Base-by-base conservation (phyloP, 2,797 vertebrate genomes). In the Hyperoplus immaculatus region DNA sequence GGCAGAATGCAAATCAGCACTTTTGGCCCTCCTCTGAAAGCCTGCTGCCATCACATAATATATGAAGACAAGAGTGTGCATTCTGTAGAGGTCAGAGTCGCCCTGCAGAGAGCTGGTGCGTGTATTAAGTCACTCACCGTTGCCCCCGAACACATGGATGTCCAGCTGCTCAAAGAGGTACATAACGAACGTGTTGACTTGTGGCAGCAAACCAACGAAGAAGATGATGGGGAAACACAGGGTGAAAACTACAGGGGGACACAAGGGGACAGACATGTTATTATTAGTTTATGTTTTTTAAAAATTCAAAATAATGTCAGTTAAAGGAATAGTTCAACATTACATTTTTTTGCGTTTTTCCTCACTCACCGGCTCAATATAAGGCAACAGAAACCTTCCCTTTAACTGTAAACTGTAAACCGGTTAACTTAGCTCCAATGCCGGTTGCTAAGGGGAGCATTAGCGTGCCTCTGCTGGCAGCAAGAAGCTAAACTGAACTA, bases 161-260 rank as follows among this genome's bases (percentile, higher is more conserved):
- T 99, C 98, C 93, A 99, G 94, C 94, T 99, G 98, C 92, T 99
- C 98, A 81, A 97, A 97, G 87, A 99, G 96, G 94, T 99, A 99
- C 98, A 99, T 98, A 91, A 98, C 96, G 85, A 99, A 99, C 0
- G 98, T 99, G 95, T 99, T 99, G 95, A 99, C 97, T 89, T 99
- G 98, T 86, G 98, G 98, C 89, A 99, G 97, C 87, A 99, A 96
- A 72, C 98, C 98, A 89, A 99, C 93, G 82, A 99, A 99, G 95
- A 99, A 99, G 80, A 99, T 95, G 93, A 99, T 81, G 85, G 98
- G 98, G 84, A 99, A 99, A 93, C 97, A 99, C 80, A 99, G 95
- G n/a, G 96, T 99, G 94, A 99, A 99, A 92, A 98, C 98, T 99
- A 90, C 0, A 53, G 80, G 21, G 39, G 83, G 53, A 87, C 21